Conservation (phyloP, 2,888 invertebrate species). For the Tineola bisselliella region DNA sequence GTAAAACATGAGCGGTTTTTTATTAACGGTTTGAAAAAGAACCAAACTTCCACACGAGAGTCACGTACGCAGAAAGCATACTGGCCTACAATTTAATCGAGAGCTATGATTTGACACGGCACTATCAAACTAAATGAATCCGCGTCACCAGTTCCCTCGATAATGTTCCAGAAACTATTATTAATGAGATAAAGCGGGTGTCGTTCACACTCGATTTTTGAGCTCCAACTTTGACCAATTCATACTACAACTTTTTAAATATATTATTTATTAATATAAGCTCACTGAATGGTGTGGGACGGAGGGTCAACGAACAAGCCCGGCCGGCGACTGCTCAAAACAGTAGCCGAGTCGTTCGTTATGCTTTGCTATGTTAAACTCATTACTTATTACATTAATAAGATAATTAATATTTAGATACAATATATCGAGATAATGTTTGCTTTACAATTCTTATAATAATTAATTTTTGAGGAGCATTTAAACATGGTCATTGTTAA, state of each 20-base stretch:
- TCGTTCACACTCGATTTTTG: not conserved
- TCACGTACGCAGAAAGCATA: conserved; percentile 6
- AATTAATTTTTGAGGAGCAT: too few species aligned
- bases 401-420: too few species aligned
- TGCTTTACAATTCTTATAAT: too few species aligned
- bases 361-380: not conserved
- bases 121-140: not conserved
- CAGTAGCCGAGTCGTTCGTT: conserved; percentile 1
- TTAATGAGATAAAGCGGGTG: not conserved
- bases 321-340: not conserved
- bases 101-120: not conserved
- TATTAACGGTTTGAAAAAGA: not conserved
- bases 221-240: not conserved
- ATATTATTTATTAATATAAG: not conserved
- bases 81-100: not conserved
- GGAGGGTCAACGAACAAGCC: not conserved
- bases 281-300: not conserved
- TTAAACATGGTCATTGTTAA: too few species aligned
- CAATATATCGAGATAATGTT: too few species aligned
- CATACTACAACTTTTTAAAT: not conserved
- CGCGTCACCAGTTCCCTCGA: conserved; percentile 1
- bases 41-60: not conserved
- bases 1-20: not conserved
- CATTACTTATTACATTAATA: too few species aligned
- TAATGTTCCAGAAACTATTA: not conserved